phyloP scores from a whole-genome alignment of 2,113 vertebrate species.

The Hepsetus odoe region DNA sequence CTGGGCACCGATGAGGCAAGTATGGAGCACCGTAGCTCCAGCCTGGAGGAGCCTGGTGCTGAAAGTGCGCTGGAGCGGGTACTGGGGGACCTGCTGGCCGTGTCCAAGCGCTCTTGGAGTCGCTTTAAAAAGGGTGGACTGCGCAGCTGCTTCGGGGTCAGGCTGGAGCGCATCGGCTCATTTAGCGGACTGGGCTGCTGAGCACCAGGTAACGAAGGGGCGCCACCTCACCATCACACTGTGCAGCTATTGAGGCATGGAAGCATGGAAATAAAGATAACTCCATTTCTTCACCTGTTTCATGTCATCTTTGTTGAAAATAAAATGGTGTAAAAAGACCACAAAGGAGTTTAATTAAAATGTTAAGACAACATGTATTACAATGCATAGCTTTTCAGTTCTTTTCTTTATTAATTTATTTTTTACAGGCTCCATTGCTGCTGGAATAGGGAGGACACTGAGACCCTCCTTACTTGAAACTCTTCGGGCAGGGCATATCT shows the following conservation, averaged over 20 bases:
- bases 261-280: background rate
- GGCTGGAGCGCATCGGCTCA: conserved; percentile 78
- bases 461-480: conserved; percentile 48
- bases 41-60: conserved; percentile 54
- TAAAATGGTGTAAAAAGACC: too few relatives aligned
- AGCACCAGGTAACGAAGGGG: conserved; percentile 42
- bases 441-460: conserved; percentile 33
- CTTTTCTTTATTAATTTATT: conserved; percentile 10
- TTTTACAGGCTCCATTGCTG: conserved; percentile 47
- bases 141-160: conserved; percentile 80
- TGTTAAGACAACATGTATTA: too few relatives aligned
- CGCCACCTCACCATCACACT: background rate
- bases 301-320: background rate
- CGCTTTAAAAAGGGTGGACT: conserved; percentile 76
- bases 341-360: too few relatives aligned
- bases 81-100: conserved; percentile 71
- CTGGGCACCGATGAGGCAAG: background rate
- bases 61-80: conserved; percentile 61
- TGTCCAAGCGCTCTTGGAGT: conserved; percentile 74
- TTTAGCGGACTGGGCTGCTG: conserved; percentile 81
- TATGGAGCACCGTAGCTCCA: background rate
- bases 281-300: background rate
- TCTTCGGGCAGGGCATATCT: conserved; percentile 40
- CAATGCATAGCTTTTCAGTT: background rate
- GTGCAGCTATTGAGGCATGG: background rate